Percentiles rank a stretch among this genome's conserved stretches.
Evolutionary conservation across 1,140 invertebrate species (phyloP).

Genomic region (Orussus abietinus): DNA sequence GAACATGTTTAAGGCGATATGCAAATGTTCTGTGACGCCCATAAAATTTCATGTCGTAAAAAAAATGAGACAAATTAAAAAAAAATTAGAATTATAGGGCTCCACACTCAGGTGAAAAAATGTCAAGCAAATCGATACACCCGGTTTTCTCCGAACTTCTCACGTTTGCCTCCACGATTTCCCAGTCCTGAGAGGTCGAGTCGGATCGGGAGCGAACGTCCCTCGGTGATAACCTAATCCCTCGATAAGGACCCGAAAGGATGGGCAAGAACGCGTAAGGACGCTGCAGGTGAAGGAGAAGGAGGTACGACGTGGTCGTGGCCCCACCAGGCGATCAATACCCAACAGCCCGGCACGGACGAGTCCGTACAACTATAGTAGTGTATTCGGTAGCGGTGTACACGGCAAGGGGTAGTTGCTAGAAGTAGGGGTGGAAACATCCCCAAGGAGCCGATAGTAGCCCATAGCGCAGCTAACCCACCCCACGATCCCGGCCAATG

Average conservation of each 20-base stretch:
- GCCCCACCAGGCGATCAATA: conserved; percentile 41
- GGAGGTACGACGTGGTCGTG: conserved; percentile 30
- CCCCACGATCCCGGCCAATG: conserved; percentile 33
- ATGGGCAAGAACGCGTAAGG: conserved; percentile 14
- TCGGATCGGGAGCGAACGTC: too few relatives aligned
- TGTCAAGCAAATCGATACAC: too few relatives aligned
- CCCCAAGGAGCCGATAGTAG: conserved; percentile 47
- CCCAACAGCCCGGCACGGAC: conserved; percentile 32
- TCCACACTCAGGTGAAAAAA: too few relatives aligned
- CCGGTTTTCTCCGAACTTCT: too few relatives aligned
- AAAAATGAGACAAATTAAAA: too few relatives aligned
- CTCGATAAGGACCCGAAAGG: conserved; percentile 18
- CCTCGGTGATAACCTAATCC: too few relatives aligned
- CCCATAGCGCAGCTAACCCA: conserved; percentile 37
- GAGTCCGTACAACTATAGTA: conserved; percentile 39
- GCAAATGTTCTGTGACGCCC: too few relatives aligned
- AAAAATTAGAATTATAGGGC: too few relatives aligned
- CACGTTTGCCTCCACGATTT: too few relatives aligned
- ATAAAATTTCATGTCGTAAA: too few relatives aligned
- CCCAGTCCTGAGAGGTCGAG: too few relatives aligned
- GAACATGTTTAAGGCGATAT: too few relatives aligned
- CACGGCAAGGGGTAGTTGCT: conserved; percentile 32
- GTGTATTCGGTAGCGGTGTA: conserved; percentile 34
- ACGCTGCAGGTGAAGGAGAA: conserved; percentile 42
- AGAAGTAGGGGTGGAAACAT: conserved; percentile 47